Percentiles rank a stretch among this genome's conserved stretches.
phyloP scores from a whole-genome alignment of 2,113 vertebrate species.

The Myrmecobius fasciatus region DNA sequence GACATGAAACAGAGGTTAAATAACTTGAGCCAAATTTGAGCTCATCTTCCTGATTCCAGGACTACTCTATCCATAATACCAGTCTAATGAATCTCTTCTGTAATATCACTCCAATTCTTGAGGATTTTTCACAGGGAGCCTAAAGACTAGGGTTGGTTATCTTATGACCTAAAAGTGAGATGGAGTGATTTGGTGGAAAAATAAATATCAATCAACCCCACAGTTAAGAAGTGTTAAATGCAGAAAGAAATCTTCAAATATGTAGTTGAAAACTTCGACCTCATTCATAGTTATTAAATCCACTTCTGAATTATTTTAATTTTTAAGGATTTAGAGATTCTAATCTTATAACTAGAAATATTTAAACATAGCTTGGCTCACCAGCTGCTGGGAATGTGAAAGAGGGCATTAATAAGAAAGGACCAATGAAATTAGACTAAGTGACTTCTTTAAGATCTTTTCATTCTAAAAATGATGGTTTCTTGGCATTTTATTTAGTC shows the following conservation, averaged over 20 bases:
- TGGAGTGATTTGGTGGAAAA: not conserved
- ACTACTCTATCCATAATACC: not conserved
- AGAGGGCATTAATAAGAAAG: not conserved
- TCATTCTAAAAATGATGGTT: not conserved
- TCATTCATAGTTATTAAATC: slow-evolving; percentile 31
- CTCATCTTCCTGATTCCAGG: not conserved
- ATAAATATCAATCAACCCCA: slow-evolving; percentile 4
- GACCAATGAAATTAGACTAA: slow-evolving; percentile 22
- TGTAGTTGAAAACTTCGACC: not conserved
- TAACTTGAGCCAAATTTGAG: not conserved
- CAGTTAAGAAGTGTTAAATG: slow-evolving; percentile 19
- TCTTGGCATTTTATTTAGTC: slow-evolving; percentile 34
- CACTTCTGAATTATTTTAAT: not conserved
- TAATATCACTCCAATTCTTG: not conserved
- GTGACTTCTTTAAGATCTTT: slow-evolving; percentile 7
- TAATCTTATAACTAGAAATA: not conserved
- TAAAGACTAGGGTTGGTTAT: not conserved
- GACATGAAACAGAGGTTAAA: not conserved
- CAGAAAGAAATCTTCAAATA: slow-evolving; percentile 16
- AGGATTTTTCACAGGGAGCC: not conserved
- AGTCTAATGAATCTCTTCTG: not conserved
- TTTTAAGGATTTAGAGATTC: slow-evolving; percentile 42
- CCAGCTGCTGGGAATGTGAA: not conserved
- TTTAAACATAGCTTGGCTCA: not conserved
- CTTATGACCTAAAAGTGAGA: not conserved